phyloP scores from a whole-genome alignment of 1,140 invertebrate species.

The Drosophila lowei region DNA sequence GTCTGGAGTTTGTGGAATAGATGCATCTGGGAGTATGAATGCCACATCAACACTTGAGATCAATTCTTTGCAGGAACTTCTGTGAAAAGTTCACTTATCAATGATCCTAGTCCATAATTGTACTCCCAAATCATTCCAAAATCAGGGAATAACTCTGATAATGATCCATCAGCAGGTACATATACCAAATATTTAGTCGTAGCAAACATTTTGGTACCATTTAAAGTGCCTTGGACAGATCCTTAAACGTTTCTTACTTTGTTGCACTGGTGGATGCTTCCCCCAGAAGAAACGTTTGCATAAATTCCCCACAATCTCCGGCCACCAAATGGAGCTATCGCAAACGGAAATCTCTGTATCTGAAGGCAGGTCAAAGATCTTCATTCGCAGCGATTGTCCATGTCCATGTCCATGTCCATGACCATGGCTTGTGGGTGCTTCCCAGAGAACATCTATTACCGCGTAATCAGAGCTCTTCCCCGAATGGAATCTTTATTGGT shows the following conservation, averaged over 20 bases:
- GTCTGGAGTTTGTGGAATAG: constrained; percentile 18
- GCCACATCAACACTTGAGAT: constrained; percentile 39
- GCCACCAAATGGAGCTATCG: constrained; percentile 28
- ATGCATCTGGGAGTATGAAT: constrained; percentile 44
- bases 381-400: not conserved
- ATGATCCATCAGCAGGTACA: no score
- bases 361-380: constrained; percentile 29
- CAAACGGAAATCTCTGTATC: constrained; percentile 15
- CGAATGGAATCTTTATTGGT: constrained; percentile 10
- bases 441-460: constrained; percentile 25
- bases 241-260: no score
- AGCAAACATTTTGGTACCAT: no score
- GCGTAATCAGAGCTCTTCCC: constrained; percentile 22
- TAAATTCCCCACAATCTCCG: not conserved
- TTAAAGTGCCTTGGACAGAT: no score
- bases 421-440: no score
- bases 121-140: no score
- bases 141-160: no score
- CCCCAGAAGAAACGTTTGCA: not conserved
- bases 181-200: no score
- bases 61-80: constrained; percentile 14
- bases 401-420: no score
- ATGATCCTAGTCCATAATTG: no score
- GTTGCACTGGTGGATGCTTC: no score
- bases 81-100: no score